These are phyloP conservation scores for Lamproptera curius DNA, from an alignment of 2,888 invertebrate species.

Conservation along the genomic window DNA sequence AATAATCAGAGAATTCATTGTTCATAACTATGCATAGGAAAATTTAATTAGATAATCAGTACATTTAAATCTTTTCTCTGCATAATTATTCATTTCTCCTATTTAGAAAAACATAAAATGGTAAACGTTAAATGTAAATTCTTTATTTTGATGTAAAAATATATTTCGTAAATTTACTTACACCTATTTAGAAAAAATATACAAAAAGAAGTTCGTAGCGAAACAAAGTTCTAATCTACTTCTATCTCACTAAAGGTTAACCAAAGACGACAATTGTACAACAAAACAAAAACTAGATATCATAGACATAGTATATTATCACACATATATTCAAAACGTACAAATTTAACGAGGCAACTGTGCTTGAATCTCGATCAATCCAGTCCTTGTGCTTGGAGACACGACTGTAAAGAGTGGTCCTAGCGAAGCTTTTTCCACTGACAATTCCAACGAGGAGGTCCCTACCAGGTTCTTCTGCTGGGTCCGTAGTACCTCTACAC, in stretches of 20 bases:
- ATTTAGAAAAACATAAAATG: neutral
- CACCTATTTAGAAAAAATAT: neutral
- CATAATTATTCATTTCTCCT: too few species aligned
- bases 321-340: constrained; percentile 35
- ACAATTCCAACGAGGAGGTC: constrained; percentile 52
- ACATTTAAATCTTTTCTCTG: too few species aligned
- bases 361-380: constrained; percentile 31
- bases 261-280: too few species aligned
- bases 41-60: too few species aligned
- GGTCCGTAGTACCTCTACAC: constrained; percentile 40
- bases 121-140: neutral
- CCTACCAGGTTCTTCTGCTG: constrained; percentile 28
- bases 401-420: constrained; percentile 40
- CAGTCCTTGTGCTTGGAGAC: constrained; percentile 39
- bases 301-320: constrained; percentile 36
- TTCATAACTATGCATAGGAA: too few species aligned
- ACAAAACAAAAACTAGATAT: constrained; percentile 35
- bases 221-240: too few species aligned
- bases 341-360: too few species aligned
- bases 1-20: neutral
- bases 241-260: too few species aligned
- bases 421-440: constrained; percentile 55
- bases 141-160: neutral
- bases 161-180: neutral
- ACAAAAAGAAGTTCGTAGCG: neutral